Base-by-base conservation (phyloP, 2,888 invertebrate genomes). In the Patella depressa region DNA sequence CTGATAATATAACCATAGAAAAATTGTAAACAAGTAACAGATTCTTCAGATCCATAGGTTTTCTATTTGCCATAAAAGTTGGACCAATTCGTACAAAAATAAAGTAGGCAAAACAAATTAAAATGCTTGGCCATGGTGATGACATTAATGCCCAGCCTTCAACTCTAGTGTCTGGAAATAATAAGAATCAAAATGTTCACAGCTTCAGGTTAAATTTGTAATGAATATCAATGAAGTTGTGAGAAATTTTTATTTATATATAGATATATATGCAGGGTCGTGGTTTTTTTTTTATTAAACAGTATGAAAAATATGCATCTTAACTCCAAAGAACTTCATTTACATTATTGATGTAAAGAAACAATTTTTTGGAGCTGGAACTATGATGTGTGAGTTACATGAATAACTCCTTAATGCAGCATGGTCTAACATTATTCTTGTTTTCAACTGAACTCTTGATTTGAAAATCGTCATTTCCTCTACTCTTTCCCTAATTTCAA, bases 71-170 rank as follows among this genome's bases (percentile, higher is more conserved):
- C 98, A 98, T 98, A 78, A 96, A 91, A 87, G 94, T 93, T 74
- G 98, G 98, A 80, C 97, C 97, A 76, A 87, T 77, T 73, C 80
- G 94, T 86, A 96, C 95, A 90, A 95, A 95, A 91, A 96, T 95
- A 83, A 96, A 96, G 93, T 97, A 98, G 87, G 94, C 93, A 78
- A 97, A 88, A 92, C 97, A 97, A 89, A 97, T 94, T 77, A 94
- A 93, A 76, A 97, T 90, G 83, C 97, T 97, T 72, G 97, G 97
- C 89, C 95, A 93, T 24, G 97, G 97, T 80, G 96, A 96, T 87
- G 95, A 95, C 96, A 97, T 96, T 95, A 98, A 94, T 81, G 95
- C 93, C 96, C 96, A 97, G 89, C 95, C 95, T 88, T 95, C 96
- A 76, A 97, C 96, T 84, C 98, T 94, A 71, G 96, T 96, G 94